Percentiles rank a stretch among this genome's conserved stretches.
phyloP scores from a whole-genome alignment of 2,113 vertebrate genomes.

The Trinectes maculatus region DNA sequence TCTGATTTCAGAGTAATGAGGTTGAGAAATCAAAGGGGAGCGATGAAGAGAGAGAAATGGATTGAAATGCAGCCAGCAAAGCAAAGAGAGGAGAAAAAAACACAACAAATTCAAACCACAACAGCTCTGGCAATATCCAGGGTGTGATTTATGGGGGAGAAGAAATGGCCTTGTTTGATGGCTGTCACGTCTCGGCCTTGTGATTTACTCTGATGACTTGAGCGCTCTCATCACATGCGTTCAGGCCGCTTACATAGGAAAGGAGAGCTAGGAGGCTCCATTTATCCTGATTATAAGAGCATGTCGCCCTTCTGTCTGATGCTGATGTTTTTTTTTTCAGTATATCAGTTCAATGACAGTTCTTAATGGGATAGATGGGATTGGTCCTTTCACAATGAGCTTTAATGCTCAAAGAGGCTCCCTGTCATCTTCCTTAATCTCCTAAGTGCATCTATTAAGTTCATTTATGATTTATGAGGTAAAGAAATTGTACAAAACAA shows the following conservation, averaged over 20 bases:
- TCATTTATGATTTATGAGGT: slow-evolving; percentile 60
- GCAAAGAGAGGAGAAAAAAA: neutral
- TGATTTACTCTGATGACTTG: slow-evolving; percentile 64
- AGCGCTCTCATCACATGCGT: slow-evolving; percentile 38
- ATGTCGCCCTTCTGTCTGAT: slow-evolving; percentile 25
- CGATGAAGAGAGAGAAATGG: neutral
- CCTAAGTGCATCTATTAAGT: slow-evolving; percentile 65
- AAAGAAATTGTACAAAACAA: slow-evolving; percentile 15
- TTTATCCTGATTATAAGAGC: slow-evolving; percentile 69
- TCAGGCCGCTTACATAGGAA: slow-evolving; percentile 34
- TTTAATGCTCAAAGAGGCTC: slow-evolving; percentile 19
- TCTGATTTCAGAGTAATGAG: slow-evolving; percentile 32
- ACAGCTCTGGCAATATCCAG: slow-evolving; percentile 42
- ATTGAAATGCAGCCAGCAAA: slow-evolving; percentile 47
- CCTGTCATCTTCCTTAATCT: slow-evolving; percentile 39
- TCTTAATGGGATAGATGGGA: slow-evolving; percentile 52
- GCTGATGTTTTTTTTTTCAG: slow-evolving; percentile 8
- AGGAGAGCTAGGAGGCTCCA: slow-evolving; percentile 31
- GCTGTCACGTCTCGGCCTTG: slow-evolving; percentile 50
- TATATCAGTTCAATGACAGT: slow-evolving; percentile 47
- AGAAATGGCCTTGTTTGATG: slow-evolving; percentile 68
- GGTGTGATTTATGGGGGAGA: slow-evolving; percentile 63
- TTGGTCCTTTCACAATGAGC: slow-evolving; percentile 15
- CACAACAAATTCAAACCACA: slow-evolving; percentile 35
- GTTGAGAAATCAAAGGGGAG: slow-evolving; percentile 30